Evolutionary conservation across 2,113 vertebrate species (phyloP).

Genomic region (Corythaixoides concolor): DNA sequence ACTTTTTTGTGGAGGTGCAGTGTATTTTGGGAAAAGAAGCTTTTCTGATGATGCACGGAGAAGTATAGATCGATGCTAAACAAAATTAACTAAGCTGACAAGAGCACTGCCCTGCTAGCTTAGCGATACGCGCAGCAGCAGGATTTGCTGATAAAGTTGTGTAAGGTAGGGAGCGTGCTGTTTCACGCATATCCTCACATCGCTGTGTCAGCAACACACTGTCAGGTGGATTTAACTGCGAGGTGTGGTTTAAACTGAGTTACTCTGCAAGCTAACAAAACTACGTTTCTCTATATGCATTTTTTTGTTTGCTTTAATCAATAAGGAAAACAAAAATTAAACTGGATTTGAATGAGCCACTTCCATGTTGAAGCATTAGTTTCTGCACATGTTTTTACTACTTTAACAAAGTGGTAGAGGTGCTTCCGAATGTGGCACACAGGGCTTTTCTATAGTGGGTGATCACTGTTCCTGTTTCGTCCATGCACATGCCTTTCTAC

Average conservation of each 20-base stretch:
- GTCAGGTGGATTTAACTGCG: fast-evolving
- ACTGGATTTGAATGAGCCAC: neutral
- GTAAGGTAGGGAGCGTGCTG: neutral
- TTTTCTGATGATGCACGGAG: neutral
- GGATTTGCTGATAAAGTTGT: neutral
- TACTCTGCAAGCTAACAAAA: neutral
- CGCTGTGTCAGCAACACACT: neutral
- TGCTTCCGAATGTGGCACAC: neutral
- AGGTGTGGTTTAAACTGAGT: neutral
- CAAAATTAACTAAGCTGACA: neutral
- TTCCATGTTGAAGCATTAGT: neutral
- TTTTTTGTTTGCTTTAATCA: neutral
- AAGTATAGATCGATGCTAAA: neutral
- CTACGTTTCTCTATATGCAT: neutral
- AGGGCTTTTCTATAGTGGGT: neutral
- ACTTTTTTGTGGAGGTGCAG: neutral
- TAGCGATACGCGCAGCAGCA: neutral
- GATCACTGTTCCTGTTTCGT: neutral
- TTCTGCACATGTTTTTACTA: neutral
- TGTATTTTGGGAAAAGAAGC: neutral
- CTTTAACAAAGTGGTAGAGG: neutral
- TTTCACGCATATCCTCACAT: neutral
- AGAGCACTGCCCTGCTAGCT: neutral
- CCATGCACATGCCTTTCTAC: neutral
- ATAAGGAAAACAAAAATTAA: neutral